phyloP scores from a whole-genome alignment of 2,797 vertebrate species.

The Onychomys torridus region DNA sequence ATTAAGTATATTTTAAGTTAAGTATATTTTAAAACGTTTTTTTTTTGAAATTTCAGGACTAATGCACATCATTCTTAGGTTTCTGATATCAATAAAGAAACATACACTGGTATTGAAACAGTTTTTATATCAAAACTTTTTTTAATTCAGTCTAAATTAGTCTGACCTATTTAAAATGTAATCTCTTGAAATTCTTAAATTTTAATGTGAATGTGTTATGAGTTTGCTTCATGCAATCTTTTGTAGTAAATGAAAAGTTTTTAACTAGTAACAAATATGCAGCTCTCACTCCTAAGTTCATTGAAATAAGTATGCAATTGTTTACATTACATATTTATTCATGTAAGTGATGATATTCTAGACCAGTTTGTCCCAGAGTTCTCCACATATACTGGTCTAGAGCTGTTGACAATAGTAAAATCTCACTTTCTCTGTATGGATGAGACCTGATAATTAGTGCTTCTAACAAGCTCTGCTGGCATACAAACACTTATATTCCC shows the following conservation, averaged over 20 bases:
- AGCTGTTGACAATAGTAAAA: neutral
- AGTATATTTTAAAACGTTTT: conserved; percentile 46
- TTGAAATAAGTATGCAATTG: conserved; percentile 25
- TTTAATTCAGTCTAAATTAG: neutral
- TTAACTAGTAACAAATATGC: conserved; percentile 37
- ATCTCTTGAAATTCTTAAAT: conserved; percentile 65
- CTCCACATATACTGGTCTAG: neutral
- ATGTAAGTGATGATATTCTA: neutral
- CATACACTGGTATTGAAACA: conserved; percentile 9
- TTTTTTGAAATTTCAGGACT: conserved; percentile 53
- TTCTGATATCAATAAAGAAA: conserved; percentile 31
- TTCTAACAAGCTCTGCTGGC: neutral
- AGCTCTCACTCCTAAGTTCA: neutral
- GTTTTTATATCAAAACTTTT: conserved; percentile 37
- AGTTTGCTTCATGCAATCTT: conserved; percentile 50
- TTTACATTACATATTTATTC: neutral
- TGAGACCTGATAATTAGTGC: neutral
- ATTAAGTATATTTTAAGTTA: neutral
- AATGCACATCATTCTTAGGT: neutral
- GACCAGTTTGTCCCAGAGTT: neutral
- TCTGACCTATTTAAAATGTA: conserved; percentile 44
- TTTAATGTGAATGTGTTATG: conserved; percentile 40
- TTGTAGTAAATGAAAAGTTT: conserved; percentile 12
- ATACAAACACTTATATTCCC: neutral
- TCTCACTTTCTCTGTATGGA: neutral